phyloP scores from a whole-genome alignment of 2,113 vertebrate species.

The Eulacestoma nigropectus region DNA sequence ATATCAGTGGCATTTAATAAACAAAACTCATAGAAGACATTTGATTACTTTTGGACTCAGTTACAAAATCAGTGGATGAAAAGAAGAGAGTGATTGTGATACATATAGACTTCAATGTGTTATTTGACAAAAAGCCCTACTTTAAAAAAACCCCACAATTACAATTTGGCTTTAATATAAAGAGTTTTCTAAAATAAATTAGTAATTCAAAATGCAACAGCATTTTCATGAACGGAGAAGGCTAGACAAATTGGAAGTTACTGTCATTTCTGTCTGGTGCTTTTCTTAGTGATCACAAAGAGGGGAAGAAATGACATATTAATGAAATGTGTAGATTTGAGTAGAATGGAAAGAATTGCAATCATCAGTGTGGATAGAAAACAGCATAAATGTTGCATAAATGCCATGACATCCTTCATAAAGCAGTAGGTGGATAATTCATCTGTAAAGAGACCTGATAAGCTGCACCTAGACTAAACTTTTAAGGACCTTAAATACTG shows the following conservation, averaged over 20 bases:
- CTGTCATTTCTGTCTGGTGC: neutral
- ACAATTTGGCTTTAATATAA: conserved; percentile 31
- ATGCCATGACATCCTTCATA: neutral
- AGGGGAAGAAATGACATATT: conserved; percentile 1
- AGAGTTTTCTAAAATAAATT: conserved; percentile 21
- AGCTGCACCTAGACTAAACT: neutral
- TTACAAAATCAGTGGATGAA: conserved; percentile 50
- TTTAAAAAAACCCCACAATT: conserved; percentile 49
- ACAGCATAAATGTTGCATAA: neutral
- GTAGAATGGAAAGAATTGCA: conserved; percentile 15
- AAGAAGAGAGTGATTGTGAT: conserved; percentile 20
- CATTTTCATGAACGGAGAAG: neutral
- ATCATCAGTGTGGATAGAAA: conserved; percentile 13
- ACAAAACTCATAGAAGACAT: conserved; percentile 42
- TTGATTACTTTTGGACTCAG: conserved; percentile 58
- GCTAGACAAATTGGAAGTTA: conserved; percentile 13
- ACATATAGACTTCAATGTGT: conserved; percentile 50
- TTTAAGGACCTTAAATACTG: neutral
- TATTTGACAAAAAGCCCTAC: neutral
- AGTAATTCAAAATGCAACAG: neutral
- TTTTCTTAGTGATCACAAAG: neutral
- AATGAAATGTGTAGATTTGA: conserved; percentile 33
- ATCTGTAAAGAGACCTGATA: conserved; percentile 1
- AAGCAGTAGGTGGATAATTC: conserved; percentile 34
- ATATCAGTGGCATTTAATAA: conserved; percentile 23